A percentile compares a stretch with the other conserved stretches of the same genome.
phyloP scores from a whole-genome alignment of 2,797 vertebrate species.

The Pyrocephalus nanus region DNA sequence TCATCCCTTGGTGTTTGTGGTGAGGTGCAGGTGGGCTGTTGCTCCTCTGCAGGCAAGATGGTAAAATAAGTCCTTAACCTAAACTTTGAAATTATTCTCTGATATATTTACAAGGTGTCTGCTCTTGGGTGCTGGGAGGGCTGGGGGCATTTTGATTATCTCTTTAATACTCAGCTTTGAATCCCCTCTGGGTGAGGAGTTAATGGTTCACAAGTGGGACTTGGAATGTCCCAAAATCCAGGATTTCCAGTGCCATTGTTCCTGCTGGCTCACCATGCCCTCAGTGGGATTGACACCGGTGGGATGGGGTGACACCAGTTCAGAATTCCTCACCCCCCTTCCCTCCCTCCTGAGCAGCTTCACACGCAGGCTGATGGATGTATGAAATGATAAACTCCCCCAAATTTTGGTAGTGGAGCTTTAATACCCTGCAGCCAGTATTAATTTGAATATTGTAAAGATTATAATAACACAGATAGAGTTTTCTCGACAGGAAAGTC shows the following conservation, averaged over 20 bases:
- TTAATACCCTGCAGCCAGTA: conserved; percentile 61
- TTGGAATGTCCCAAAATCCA: conserved; percentile 23
- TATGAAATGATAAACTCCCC: conserved; percentile 60
- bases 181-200: conserved; percentile 38
- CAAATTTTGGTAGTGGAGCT: conserved; percentile 60
- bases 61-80: background rate
- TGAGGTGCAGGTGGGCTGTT: background rate
- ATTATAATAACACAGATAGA: conserved; percentile 52
- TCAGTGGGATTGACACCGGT: background rate
- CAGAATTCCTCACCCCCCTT: background rate
- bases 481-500: conserved; percentile 67
- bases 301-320: conserved; percentile 28
- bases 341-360: conserved; percentile 14
- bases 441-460: conserved; percentile 74
- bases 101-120: conserved; percentile 35
- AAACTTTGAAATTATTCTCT: background rate
- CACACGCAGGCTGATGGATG: conserved; percentile 28
- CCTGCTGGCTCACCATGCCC: conserved; percentile 1
- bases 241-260: conserved; percentile 17
- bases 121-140: conserved; percentile 51
- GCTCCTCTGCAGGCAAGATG: background rate
- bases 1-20: background rate
- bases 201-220: conserved; percentile 36
- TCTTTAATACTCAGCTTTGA: conserved; percentile 44
- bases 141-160: conserved; percentile 57